phyloP scores from a whole-genome alignment of 2,113 vertebrate genomes.

The Otolemur garnettii region DNA sequence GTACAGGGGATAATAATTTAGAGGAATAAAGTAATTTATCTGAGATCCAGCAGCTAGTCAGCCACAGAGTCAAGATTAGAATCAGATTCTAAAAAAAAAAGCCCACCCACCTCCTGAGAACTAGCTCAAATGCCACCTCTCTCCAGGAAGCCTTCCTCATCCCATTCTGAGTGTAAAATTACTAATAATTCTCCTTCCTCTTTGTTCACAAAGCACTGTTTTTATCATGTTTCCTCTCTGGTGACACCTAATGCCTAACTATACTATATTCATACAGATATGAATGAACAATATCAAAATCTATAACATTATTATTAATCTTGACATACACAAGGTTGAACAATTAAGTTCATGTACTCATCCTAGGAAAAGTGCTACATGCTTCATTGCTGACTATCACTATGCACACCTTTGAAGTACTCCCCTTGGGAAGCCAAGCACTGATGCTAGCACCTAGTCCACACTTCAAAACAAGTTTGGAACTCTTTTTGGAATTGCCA shows the following conservation, averaged over 20 bases:
- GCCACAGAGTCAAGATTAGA: neutral
- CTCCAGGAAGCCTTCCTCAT: constrained; percentile 2
- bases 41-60: constrained; percentile 35
- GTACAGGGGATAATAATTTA: neutral
- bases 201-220: neutral
- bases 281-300: constrained; percentile 18
- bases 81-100: neutral
- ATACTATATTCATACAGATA: neutral
- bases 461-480: too few species aligned
- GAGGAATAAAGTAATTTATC: constrained; percentile 15
- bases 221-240: neutral
- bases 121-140: constrained; percentile 33
- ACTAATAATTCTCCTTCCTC: neutral
- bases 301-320: neutral
- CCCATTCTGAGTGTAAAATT: neutral
- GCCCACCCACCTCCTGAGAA: neutral
- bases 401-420: too few species aligned
- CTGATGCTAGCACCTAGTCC: too few species aligned
- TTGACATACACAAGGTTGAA: neutral
- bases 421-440: too few species aligned
- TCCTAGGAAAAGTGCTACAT: too few species aligned
- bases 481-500: too few species aligned
- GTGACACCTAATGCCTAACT: neutral
- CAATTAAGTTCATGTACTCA: too few species aligned
- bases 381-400: too few species aligned